These are phyloP conservation scores for Autographa gamma DNA, from an alignment of 2,888 invertebrate genomes.

Conservation along the genomic window DNA sequence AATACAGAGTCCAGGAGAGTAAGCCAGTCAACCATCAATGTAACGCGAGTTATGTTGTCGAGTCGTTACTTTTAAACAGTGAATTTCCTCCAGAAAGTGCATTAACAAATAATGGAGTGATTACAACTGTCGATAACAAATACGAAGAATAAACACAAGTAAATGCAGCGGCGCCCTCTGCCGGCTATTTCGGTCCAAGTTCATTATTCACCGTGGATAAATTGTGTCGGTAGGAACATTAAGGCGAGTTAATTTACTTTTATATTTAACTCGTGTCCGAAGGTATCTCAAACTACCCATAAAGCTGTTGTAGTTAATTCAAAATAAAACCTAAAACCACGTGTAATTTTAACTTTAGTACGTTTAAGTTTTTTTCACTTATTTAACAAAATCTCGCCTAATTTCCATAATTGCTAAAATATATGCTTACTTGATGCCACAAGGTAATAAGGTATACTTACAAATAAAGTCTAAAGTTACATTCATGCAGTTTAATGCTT, in stretches of 20 bases:
- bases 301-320: conserved; percentile 49
- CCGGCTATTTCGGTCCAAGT: conserved; percentile 61
- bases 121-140: conserved; percentile 42
- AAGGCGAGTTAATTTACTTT: conserved; percentile 67
- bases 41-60: not conserved
- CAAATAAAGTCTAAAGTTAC: not conserved
- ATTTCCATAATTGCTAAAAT: too few species aligned
- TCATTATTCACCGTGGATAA: conserved; percentile 64
- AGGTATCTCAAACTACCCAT: conserved; percentile 65
- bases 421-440: not conserved
- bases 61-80: conserved; percentile 26
- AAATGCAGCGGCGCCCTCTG: conserved; percentile 43
- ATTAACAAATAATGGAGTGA: conserved; percentile 43
- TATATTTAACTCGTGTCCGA: conserved; percentile 66
- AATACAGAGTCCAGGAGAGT: too few species aligned
- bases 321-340: conserved; percentile 57
- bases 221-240: conserved; percentile 49
- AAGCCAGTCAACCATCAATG: not conserved
- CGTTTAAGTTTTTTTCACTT: conserved; percentile 15
- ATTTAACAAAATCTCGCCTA: not conserved
- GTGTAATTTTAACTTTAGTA: conserved; percentile 28
- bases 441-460: not conserved
- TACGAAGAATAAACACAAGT: conserved; percentile 48
- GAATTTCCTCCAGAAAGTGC: conserved; percentile 14
- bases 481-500: not conserved